phyloP scores from a whole-genome alignment of 2,888 invertebrate species.

The Tenthredo amoena region DNA sequence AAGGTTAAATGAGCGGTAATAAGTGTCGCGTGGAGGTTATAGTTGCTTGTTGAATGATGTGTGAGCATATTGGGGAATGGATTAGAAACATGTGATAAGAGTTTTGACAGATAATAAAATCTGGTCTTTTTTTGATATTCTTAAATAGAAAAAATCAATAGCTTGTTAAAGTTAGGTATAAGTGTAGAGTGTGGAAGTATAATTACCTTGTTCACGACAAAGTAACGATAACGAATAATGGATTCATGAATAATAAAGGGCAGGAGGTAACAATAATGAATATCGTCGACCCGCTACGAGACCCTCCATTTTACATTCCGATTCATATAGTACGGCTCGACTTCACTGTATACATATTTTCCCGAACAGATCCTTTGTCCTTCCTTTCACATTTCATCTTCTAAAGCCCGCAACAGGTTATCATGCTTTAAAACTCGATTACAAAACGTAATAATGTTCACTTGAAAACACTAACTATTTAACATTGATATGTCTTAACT shows the following conservation, averaged over 20 bases:
- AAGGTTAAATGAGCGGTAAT: not conserved
- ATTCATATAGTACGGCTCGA: constrained; percentile 35
- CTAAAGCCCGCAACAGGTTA: not conserved
- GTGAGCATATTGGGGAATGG: not conserved
- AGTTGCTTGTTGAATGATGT: not conserved
- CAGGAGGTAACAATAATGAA: constrained; percentile 34
- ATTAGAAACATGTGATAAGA: not conserved
- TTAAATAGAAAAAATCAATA: not conserved
- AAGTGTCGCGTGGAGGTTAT: not conserved
- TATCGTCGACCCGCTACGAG: constrained; percentile 41
- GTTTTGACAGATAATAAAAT: not conserved
- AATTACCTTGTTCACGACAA: constrained; percentile 42
- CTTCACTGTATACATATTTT: constrained; percentile 25
- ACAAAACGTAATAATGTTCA: not conserved
- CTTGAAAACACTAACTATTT: not conserved
- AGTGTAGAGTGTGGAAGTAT: not conserved
- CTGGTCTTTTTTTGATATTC: not conserved
- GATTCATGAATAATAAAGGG: constrained; percentile 18
- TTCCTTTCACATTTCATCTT: constrained; percentile 38
- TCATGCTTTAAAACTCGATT: not conserved
- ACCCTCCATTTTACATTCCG: constrained; percentile 50
- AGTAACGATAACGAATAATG: constrained; percentile 8
- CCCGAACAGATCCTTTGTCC: constrained; percentile 43
- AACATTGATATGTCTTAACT: not conserved
- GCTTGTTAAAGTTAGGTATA: not conserved